phyloP scores from a whole-genome alignment of 2,113 vertebrate species.

The Dendropsophus ebraccatus region DNA sequence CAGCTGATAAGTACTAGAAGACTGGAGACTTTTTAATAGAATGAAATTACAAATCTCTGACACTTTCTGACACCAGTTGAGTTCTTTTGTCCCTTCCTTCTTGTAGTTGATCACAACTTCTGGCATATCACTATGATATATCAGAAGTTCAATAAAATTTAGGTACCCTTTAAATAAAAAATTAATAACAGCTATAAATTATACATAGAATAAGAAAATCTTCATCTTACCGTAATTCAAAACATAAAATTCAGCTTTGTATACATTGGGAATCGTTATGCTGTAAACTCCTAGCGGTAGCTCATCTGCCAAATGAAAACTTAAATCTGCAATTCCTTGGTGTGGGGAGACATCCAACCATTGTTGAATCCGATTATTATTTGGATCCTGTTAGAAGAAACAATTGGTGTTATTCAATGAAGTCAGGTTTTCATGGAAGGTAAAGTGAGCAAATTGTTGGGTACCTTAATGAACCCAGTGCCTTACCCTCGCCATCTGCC shows the following conservation, averaged over 20 bases:
- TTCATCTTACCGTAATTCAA: constrained; percentile 63
- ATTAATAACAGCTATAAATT: background rate
- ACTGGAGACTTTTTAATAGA: too few species aligned
- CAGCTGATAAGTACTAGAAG: too few species aligned
- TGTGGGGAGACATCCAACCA: constrained; percentile 61
- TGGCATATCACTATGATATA: too few species aligned
- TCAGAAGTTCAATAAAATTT: too few species aligned
- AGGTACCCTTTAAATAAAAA: too few species aligned
- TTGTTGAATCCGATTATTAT: constrained; percentile 62
- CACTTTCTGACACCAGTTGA: too few species aligned
- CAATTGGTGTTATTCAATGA: background rate
- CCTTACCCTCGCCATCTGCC: background rate
- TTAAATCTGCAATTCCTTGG: constrained; percentile 66
- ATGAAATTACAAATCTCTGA: too few species aligned
- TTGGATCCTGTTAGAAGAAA: constrained; percentile 62
- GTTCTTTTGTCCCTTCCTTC: too few species aligned
- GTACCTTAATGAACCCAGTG: background rate
- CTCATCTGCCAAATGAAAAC: constrained; percentile 65
- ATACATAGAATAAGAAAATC: background rate
- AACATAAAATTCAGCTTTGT: constrained; percentile 58
- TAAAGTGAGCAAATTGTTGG: background rate
- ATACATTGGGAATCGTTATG: constrained; percentile 51
- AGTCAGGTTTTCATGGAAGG: background rate
- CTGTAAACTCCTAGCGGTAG: constrained; percentile 59
- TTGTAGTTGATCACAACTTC: too few species aligned